Evolutionary conservation across 2,797 vertebrate genomes (phyloP).

Genomic region (Denticeps clupeoides): DNA sequence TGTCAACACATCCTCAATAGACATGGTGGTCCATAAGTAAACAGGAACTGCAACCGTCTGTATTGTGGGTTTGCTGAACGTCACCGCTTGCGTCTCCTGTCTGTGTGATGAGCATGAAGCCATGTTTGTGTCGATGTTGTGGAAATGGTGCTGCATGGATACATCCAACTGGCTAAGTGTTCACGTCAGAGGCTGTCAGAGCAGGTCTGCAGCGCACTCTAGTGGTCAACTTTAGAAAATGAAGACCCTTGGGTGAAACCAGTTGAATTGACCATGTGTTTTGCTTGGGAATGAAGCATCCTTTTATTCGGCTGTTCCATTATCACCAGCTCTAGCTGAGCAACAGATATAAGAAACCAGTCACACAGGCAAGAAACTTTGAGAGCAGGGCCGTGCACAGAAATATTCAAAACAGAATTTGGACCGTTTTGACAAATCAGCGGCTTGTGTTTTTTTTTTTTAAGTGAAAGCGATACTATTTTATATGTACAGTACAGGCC

Average conservation of each 20-base stretch:
- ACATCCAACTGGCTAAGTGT: constrained; percentile 59
- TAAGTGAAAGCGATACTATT: too few species aligned
- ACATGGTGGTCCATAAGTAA: constrained; percentile 41
- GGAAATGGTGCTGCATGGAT: constrained; percentile 33
- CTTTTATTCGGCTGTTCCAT: constrained; percentile 11
- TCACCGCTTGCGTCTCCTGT: constrained; percentile 36
- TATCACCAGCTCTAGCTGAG: constrained; percentile 37
- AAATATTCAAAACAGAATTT: too few species aligned
- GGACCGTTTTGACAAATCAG: too few species aligned
- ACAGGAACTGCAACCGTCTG: constrained; percentile 37
- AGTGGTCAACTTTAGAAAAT: constrained; percentile 28
- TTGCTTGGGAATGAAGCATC: constrained; percentile 45
- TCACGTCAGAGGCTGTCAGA: constrained; percentile 3
- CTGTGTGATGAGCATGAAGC: constrained; percentile 60
- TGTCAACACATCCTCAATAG: constrained; percentile 54
- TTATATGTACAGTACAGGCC: too few species aligned
- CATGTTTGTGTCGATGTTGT: constrained; percentile 48
- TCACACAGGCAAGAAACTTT: constrained; percentile 5
- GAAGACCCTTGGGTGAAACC: constrained; percentile 23
- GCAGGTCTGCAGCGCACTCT: constrained; percentile 31
- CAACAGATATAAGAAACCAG: constrained; percentile 41
- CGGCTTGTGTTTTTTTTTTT: too few species aligned
- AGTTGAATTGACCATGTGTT: constrained; percentile 55
- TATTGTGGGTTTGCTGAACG: constrained; percentile 46
- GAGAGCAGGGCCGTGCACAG: too few species aligned